Evolutionary conservation across 2,888 invertebrate genomes (phyloP).

Genomic region (Ypsolopha sequella): DNA sequence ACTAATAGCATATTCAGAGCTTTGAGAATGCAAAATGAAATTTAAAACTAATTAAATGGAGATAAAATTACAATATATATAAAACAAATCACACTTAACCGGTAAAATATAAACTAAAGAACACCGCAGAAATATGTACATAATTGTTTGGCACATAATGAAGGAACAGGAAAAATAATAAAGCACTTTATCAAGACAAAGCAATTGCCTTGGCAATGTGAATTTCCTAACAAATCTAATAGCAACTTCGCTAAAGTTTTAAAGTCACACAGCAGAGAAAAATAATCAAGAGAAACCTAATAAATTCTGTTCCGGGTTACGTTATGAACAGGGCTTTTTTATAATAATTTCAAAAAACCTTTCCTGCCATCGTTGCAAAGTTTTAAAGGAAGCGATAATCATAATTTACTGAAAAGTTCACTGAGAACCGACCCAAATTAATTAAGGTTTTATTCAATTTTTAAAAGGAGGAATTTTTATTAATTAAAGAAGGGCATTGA

Average conservation of each 20-base stretch:
- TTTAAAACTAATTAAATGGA: too few relatives aligned
- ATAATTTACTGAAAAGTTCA: constrained; percentile 49
- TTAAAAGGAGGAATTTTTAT: constrained; percentile 46
- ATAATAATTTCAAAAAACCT: constrained; percentile 23
- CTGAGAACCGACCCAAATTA: constrained; percentile 44
- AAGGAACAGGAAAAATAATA: constrained; percentile 7
- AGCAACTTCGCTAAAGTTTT: neutral
- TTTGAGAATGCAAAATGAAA: too few relatives aligned
- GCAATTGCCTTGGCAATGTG: neutral
- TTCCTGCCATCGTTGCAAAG: constrained; percentile 30
- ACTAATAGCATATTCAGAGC: too few relatives aligned
- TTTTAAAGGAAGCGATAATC: constrained; percentile 38
- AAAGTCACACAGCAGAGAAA: neutral
- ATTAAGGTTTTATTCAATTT: constrained; percentile 60
- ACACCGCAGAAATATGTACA: too few relatives aligned
- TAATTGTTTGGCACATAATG: too few relatives aligned
- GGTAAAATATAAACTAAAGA: too few relatives aligned
- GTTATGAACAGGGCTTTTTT: constrained; percentile 16
- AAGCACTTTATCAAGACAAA: neutral
- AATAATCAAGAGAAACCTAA: constrained; percentile 6
- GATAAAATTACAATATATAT: too few relatives aligned
- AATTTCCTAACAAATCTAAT: neutral
- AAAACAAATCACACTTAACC: too few relatives aligned
- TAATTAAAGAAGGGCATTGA: constrained; percentile 65
- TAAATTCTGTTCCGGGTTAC: constrained; percentile 14